Base-by-base conservation (phyloP, 1,140 invertebrate species). In the Orchesella cincta region DNA sequence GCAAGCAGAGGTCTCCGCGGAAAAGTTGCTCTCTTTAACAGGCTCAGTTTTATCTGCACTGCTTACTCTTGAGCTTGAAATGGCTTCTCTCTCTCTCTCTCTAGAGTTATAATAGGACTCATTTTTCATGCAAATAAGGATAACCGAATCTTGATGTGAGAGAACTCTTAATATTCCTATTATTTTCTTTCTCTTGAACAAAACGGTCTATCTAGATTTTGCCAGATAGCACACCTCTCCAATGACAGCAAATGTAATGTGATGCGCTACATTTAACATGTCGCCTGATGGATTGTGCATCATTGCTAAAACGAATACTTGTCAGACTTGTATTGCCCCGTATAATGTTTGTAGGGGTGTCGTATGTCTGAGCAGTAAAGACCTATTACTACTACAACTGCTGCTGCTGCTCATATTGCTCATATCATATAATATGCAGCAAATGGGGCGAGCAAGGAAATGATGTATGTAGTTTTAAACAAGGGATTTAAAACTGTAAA, bases 221-320 rank as follows among this genome's bases (percentile, higher is more conserved):
- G 20, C 39, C 39, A 12, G 39, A 46, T 46, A 46, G n/a, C n/a
- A n/a, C n/a, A n/a, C n/a, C n/a, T n/a, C n/a, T 67, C 8, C 33
- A 67, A 67, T 67, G 62, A 67, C 62, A 67, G 12, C n/a, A 31
- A 67, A 67, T 67, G 62, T 33, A 67, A 67, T 67, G 14, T 14
- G 62, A 67, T 67, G 62, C 62, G 62, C 62, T 33, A 67, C 62
- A 67, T 67, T 67, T 31, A 67, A 33, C 62, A 67, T 46, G 39
- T 46, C 39, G 20, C 20, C 39, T 46, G 39, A 46, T 46, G 39
- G 39, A 46, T 46, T 8, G 39, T n/a, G n/a, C n/a, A n/a, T n/a
- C n/a, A n/a, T n/a, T n/a, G n/a, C n/a, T n/a, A n/a, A n/a, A n/a
- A n/a, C n/a, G n/a, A n/a, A n/a, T n/a, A n/a, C n/a, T n/a, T n/a